These are phyloP conservation scores for Pelosia muscerda DNA, from an alignment of 2,888 invertebrate species.

Conservation along the genomic window DNA sequence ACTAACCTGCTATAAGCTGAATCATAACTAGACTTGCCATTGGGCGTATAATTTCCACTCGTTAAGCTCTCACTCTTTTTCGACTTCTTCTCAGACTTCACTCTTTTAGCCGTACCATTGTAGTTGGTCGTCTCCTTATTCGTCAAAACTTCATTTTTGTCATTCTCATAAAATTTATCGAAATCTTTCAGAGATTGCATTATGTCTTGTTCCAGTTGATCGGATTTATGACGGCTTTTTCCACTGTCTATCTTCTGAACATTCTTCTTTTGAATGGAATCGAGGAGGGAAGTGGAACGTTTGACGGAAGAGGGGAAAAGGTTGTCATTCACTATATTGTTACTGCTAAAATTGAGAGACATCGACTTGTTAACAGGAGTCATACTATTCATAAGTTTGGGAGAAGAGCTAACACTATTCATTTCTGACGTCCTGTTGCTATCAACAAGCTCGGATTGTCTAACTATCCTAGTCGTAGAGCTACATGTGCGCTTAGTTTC, in stretches of 20 bases:
- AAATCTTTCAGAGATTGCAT: constrained; percentile 85
- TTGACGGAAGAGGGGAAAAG: constrained; percentile 85
- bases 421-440: constrained; percentile 71
- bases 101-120: constrained; percentile 69
- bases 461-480: constrained; percentile 81
- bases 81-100: constrained; percentile 70
- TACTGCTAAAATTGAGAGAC: constrained; percentile 87
- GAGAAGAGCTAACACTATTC: constrained; percentile 73
- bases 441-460: constrained; percentile 70
- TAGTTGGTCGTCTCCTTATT: constrained; percentile 64
- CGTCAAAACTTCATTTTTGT: constrained; percentile 69
- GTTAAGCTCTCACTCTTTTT: constrained; percentile 67
- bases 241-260: constrained; percentile 67
- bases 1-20: constrained; percentile 95
- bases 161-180: constrained; percentile 80
- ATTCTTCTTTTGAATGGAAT: constrained; percentile 82
- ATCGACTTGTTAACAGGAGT: constrained; percentile 83
- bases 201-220: constrained; percentile 81
- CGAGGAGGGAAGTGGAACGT: constrained; percentile 86
- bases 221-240: constrained; percentile 79
- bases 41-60: constrained; percentile 77
- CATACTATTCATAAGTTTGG: constrained; percentile 73
- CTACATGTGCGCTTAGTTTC: constrained; percentile 81
- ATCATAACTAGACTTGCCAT: constrained; percentile 85
- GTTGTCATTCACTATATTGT: constrained; percentile 79